Evolutionary conservation across 37 sponge, comb jelly and placozoan genomes (phyloP), one percentile per base, ranked within the genome.

Genomic region (Cladorhizidae sp.): DNA sequence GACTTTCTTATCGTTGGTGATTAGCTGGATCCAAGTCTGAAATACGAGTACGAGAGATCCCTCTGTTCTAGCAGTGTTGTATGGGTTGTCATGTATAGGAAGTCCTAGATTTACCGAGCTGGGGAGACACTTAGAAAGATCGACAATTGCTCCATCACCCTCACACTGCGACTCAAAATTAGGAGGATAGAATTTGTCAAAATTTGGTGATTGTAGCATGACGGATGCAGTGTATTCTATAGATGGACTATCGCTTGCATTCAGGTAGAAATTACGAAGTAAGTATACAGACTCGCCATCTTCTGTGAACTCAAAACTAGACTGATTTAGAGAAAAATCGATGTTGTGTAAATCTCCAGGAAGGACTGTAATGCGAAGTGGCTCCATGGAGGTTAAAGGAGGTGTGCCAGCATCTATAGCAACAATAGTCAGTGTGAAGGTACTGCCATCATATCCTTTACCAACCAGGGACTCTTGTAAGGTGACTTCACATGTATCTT

Each of bases 391-490:
- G 21, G 62, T 77, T 20, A 77, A 33, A 23, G 72, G 61, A n/a
- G 85, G 85, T 1, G 37, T 57, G 1, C 85, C 85, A 41, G 7
- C 17, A 58, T 85, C 85, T 3, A 58, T 67, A 32, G 83, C 83
- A 39, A 51, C 25, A n/a, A 85, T 43, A 3, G 45, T 85, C 43
- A 85, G 26, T 7, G 22, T 14, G 38, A 84, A 36, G 39, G 20
- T 64, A 18, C 20, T 58, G 22, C n/a, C 72, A 26, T 43, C 25
- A 3, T 70, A 40, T 17, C 25, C 26, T 21, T 2, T 43, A 35
- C 57, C 62, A 3, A 23, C 31, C 22, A 77, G 57, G 26, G 42
- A 56, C 8, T 37, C 14, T 37, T 8, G 31, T 8, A 85, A 49
- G 26, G 23, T 45, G 22, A 85, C 72, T 17, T 20, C 25, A 78